phyloP scores from a whole-genome alignment of 2,113 vertebrate genomes.

The Ochotona princeps region DNA sequence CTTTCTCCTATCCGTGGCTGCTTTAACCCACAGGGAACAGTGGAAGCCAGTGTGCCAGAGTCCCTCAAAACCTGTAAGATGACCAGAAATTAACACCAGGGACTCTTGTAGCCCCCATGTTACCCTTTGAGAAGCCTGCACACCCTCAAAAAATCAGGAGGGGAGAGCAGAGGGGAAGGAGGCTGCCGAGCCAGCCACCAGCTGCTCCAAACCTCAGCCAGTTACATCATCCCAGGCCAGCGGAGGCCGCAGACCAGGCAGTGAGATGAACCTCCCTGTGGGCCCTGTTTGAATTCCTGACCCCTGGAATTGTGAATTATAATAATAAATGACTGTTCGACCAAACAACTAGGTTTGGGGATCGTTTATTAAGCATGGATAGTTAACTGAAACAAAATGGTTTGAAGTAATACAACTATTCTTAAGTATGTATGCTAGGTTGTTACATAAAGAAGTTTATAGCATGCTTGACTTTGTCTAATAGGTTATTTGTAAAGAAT shows the following conservation, averaged over 20 bases:
- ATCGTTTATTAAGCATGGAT: background rate
- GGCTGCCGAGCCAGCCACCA: background rate
- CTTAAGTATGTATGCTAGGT: constrained; percentile 27
- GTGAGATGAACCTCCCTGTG: background rate
- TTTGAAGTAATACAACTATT: constrained; percentile 48
- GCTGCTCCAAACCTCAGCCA: background rate
- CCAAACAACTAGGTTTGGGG: background rate
- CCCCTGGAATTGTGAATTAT: background rate
- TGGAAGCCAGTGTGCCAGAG: background rate
- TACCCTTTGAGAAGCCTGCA: background rate
- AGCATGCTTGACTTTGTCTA: background rate
- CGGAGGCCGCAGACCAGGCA: background rate
- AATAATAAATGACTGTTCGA: background rate
- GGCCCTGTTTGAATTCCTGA: constrained; percentile 28
- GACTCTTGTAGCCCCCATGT: background rate
- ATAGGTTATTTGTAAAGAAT: constrained; percentile 22
- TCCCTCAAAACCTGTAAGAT: background rate
- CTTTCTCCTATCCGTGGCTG: background rate
- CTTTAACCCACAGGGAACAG: background rate
- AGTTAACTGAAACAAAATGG: background rate
- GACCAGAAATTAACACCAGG: background rate
- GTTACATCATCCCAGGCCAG: background rate
- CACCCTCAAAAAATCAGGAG: background rate
- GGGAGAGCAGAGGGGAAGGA: background rate
- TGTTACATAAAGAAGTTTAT: constrained; percentile 31